Base-by-base conservation (phyloP, 2,113 vertebrate genomes). In the Notiomystis cincta region DNA sequence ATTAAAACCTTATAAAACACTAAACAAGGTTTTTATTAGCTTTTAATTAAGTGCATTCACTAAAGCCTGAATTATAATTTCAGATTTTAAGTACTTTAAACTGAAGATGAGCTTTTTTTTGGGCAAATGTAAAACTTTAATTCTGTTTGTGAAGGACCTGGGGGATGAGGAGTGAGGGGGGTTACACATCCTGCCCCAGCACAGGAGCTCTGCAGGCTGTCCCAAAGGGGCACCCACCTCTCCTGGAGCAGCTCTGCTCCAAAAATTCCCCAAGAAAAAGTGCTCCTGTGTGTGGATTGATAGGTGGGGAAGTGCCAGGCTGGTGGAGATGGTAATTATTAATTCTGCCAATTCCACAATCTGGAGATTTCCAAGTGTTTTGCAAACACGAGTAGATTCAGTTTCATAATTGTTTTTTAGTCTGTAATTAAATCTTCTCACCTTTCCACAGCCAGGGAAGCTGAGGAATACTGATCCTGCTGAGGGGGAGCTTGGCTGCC, bases 341-440 rank as follows among this genome's bases (percentile, higher is more conserved):
- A 90, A 79, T 45, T 44, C 48, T 61, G 84, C 70, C 84, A 76
- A 2, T n/a, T 91, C 73, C 35, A 35, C 82, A 44, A 19, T 15
- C 54, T 58, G 88, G 81, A 90, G 70, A 25, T 57, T 92, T 93
- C 70, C 45, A 21, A 76, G 90, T 79, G 61, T 89, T 91, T 91
- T 78, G 77, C 84, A 89, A 93, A 94, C 77, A 75, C 0, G 0
- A 75, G 38, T 48, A 38, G 75, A 60, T 79, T 93, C 61, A 28
- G 42, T 87, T 82, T 82, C 87, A 25, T 60, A 28, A 72, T 82
- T 87, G 69, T 47, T 94, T 93, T 93, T 61, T 11, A 50, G 66
- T 18, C 30, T 48, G 53, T 69, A 77, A 91, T 95, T 89, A 86
- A 95, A 82, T 95, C 75, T 83, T 40, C 70, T 86, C 95, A 82